Base-by-base conservation (phyloP, 2,113 vertebrate species). In the Lepus timidus region DNA sequence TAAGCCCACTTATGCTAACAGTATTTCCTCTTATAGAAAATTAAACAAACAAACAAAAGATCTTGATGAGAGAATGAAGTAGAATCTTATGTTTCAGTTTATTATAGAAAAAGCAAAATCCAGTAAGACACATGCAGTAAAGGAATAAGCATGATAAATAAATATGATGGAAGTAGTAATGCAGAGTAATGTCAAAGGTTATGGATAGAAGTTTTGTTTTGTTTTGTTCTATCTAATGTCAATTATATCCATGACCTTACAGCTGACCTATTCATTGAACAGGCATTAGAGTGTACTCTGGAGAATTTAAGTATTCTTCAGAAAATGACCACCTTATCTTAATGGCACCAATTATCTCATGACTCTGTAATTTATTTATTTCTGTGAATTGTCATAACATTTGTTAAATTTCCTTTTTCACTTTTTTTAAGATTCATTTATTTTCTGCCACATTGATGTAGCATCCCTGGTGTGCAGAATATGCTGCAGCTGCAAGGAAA, bases 21-120 rank as follows among this genome's bases (percentile, higher is more conserved):
- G 94, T 71, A 95, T 93, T 95, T 86, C 88, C 82, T 97, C 68
- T 90, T 90, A 83, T 44, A 27, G 82, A 76, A 80, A 94, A 92
- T 78, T 85, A 93, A 95, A 94, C 86, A 96, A 91, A 84, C 17
- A 92, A 96, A 78, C 55, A 93, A 92, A 92, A 88, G 39, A 17
- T 88, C 80, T 88, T 74, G 33, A 95, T 73, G 61, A 91, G 31
- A 86, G 36, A 68, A 91, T 85, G n/a, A 92, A 91, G 70, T 62
- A 52, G 52, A 90, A 86, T 75, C 39, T 91, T 93, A 58, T 84
- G 29, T 86, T 90, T 88, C 61, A 62, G 58, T 44, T 91, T 75
- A 55, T 71, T 90, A 81, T 1, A 88, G 58, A 82, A 80, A 58
- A 62, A 90, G 20, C 10, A 91, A 81, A 62, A 67, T 94, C 33